phyloP scores from a whole-genome alignment of 2,888 invertebrate species.

The Laothoe populi region DNA sequence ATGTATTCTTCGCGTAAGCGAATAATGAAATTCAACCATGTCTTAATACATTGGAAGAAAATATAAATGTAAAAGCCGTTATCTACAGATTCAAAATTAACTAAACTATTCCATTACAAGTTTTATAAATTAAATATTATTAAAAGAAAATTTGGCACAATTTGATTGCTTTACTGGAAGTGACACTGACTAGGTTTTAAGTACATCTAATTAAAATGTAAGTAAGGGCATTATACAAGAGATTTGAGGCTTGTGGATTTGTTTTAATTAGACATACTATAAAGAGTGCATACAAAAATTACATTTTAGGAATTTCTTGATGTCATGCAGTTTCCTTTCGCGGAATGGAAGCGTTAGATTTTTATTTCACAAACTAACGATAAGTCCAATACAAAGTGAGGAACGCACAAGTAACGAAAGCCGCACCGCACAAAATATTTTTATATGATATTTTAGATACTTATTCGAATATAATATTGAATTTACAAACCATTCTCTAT shows the following conservation, averaged over 20 bases:
- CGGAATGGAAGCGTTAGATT: no score
- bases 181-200: constrained; percentile 45
- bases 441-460: no score
- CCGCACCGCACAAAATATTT: no score
- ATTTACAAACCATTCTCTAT: no score
- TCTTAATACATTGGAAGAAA: not conserved
- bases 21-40: not conserved
- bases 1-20: not conserved
- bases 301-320: not conserved
- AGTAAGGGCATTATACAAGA: not conserved
- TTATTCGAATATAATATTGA: no score
- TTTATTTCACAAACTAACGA: no score
- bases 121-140: constrained; percentile 24
- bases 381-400: no score
- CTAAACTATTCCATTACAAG: not conserved
- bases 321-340: no score
- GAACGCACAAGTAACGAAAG: no score
- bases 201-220: constrained; percentile 30
- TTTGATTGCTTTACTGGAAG: constrained; percentile 36
- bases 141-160: constrained; percentile 44
- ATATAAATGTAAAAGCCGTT: constrained; percentile 1
- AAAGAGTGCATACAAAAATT: not conserved
- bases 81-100: not conserved
- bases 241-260: no score
- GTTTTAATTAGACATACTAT: no score